phyloP scores from a whole-genome alignment of 2,888 invertebrate genomes.

The Drosophila acutilabella region DNA sequence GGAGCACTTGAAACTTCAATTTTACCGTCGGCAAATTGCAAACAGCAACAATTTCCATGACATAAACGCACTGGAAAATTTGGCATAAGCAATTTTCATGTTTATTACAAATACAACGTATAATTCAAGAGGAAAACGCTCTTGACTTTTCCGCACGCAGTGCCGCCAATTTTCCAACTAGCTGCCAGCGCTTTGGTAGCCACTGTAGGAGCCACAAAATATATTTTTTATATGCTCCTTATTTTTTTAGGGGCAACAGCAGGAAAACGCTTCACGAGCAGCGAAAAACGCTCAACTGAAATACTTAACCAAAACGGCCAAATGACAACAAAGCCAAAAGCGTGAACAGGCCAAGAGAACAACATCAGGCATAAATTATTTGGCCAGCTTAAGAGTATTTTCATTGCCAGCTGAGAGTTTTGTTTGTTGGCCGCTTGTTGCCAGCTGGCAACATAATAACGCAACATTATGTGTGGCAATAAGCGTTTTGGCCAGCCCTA shows the following conservation, averaged over 20 bases:
- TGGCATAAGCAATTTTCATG: constrained; percentile 1
- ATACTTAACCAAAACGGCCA: constrained; percentile 62
- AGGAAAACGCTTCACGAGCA: constrained; percentile 58
- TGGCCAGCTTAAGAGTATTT: constrained; percentile 4
- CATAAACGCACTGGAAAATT: constrained; percentile 29
- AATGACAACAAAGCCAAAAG: constrained; percentile 43
- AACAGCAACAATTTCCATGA: constrained; percentile 35
- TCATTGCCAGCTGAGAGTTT: too few species aligned
- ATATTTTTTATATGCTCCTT: constrained; percentile 15
- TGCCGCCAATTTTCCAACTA: constrained; percentile 74
- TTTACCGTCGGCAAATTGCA: constrained; percentile 62
- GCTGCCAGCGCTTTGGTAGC: constrained; percentile 54
- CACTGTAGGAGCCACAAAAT: constrained; percentile 57
- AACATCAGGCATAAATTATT: constrained; percentile 3
- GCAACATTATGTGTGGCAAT: constrained; percentile 66
- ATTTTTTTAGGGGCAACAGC: constrained; percentile 4
- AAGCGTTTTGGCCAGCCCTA: constrained; percentile 44
- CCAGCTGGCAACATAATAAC: constrained; percentile 56
- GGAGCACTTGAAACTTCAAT: constrained; percentile 6
- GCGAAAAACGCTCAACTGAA: constrained; percentile 67
- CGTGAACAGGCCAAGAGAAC: constrained; percentile 43
- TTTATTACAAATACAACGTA: constrained; percentile 18
- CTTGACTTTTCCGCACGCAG: constrained; percentile 60
- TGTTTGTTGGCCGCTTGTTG: not conserved
- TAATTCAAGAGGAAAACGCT: constrained; percentile 45